Conservation (phyloP, 2,113 vertebrate genomes). For the Menura novaehollandiae region DNA sequence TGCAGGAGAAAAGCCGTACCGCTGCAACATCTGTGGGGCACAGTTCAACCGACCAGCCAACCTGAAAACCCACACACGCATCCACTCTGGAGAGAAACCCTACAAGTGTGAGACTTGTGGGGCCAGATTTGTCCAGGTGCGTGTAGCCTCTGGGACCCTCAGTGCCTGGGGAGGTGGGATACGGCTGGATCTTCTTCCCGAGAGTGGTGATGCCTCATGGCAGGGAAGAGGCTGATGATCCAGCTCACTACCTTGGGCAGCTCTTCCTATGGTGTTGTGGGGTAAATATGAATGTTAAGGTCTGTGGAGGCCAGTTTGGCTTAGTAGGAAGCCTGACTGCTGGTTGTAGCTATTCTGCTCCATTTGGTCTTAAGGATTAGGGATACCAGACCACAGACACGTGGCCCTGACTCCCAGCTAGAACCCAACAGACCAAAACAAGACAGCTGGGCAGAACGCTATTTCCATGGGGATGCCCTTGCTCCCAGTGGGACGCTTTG, state of each 20-base stretch:
- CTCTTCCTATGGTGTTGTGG: neutral
- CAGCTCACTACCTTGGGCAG: neutral
- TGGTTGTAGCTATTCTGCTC: neutral
- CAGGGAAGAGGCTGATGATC: neutral
- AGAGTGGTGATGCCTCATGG: neutral
- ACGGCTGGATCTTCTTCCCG: rapidly evolving
- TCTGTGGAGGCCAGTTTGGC: rapidly evolving
- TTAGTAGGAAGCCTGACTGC: neutral
- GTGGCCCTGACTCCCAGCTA: neutral
- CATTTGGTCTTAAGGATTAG: neutral
- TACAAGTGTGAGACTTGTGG: conserved; percentile 95
- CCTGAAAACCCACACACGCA: conserved; percentile 95
- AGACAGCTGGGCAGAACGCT: neutral
- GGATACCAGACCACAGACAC: neutral
- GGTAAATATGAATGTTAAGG: neutral
- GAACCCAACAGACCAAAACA: neutral
- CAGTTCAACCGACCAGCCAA: conserved; percentile 98
- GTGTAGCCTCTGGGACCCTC: neutral
- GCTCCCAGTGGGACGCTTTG: neutral
- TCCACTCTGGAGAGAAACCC: conserved; percentile 98
- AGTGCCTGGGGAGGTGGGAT: neutral
- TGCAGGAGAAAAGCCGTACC: conserved; percentile 93
- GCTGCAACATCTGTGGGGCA: conserved; percentile 92
- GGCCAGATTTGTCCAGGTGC: conserved; percentile 80
- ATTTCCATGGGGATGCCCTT: neutral